Base-by-base conservation (phyloP, 2,888 invertebrate genomes). In the Rhorus exstirpatorius region DNA sequence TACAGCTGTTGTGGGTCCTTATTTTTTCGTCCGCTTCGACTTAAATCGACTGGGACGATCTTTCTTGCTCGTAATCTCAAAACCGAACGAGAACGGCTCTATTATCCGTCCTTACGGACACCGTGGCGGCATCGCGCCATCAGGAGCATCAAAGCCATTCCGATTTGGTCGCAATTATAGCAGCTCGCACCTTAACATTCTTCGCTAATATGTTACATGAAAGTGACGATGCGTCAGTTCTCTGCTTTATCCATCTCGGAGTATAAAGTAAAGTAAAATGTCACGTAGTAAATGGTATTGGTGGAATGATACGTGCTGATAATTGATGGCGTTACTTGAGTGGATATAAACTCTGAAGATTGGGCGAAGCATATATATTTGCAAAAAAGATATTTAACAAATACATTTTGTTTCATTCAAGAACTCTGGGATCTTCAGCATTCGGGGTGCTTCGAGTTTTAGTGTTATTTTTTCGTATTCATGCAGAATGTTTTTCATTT, bases 31-130 rank as follows among this genome's bases (percentile, higher is more conserved):
- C 49, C 58, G 44, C 35, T 78, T 61, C 76, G 70, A 79, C 75
- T 84, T 74, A 55, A 68, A 35, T 46, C 78, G 55, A n/a, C 58
- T 19, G 12, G 46, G 35, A 55, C 41, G 60, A 44, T 53, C 44
- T 60, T 63, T 46, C 24, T 61, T 65, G 21, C 53, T 8, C 83
- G 81, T 87, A 86, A 87, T 88, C 88, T 90, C 87, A 86, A 90
- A 87, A 89, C 88, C 79, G 81, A 85, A 81, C 85, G 85, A 53
- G 41, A 88, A 89, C 87, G 85, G 86, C 86, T 86, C 86, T 87
- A 83, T 86, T 88, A 88, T 86, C 79, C 79, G 14, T 55, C 10
- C 71, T 81, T 55, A 14, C 19, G 51, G 21, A 58, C 12, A 61
- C 55, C 41, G 24, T 60, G 68, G 46, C 67, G 53, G 70, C 65